Conservation (phyloP, 2,888 invertebrate species). For the Choreutis nemorana region DNA sequence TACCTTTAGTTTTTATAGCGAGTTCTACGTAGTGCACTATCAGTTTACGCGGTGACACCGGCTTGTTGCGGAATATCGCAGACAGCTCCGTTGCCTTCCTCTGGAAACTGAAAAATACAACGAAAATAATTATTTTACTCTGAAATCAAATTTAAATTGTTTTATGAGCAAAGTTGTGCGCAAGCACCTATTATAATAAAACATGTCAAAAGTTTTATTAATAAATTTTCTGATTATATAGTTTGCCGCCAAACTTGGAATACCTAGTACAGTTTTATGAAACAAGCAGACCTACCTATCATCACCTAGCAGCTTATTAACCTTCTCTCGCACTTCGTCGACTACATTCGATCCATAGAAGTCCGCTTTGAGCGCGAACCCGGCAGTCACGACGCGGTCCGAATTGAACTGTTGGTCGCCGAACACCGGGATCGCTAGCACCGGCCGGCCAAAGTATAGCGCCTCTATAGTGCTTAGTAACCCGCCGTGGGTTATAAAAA, state of each 20-base stretch:
- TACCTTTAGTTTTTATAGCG: constrained; percentile 37
- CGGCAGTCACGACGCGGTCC: constrained; percentile 17
- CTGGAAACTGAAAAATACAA: constrained; percentile 24
- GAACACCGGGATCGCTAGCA: constrained; percentile 31
- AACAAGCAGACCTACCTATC: constrained; percentile 15
- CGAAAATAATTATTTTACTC: not conserved
- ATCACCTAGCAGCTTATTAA: constrained; percentile 24
- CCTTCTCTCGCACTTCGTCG: constrained; percentile 16
- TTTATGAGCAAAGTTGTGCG: no score
- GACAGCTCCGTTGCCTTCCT: constrained; percentile 28
- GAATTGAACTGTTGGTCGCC: constrained; percentile 40
- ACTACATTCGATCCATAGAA: constrained; percentile 19
- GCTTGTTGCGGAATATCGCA: constrained; percentile 25
- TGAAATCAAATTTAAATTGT: no score
- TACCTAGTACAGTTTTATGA: not conserved
- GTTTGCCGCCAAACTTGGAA: no score
- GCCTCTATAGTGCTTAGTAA: constrained; percentile 28
- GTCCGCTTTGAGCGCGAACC: constrained; percentile 22
- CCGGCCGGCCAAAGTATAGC: constrained; percentile 16
- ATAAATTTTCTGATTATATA: no score
- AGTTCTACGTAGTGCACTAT: constrained; percentile 30
- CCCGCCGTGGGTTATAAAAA: constrained; percentile 33
- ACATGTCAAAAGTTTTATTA: no score
- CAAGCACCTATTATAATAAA: no score
- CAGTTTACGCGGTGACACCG: constrained; percentile 22